Base-by-base conservation (phyloP, 1,140 invertebrate species). In the Argopecten irradians region DNA sequence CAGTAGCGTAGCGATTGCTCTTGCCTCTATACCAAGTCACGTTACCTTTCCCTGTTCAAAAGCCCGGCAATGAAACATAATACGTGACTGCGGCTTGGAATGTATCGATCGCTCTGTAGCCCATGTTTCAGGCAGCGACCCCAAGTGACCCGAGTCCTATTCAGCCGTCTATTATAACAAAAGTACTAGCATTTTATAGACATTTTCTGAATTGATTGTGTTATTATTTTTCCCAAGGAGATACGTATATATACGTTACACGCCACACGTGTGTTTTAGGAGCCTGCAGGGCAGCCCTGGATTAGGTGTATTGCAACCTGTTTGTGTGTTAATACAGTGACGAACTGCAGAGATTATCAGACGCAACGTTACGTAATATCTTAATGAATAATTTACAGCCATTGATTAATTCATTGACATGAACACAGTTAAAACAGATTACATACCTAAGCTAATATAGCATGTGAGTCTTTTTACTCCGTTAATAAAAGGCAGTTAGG, bases 341-440 rank as follows among this genome's bases (percentile, higher is more conserved):
- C 55, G n/a, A 71, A 71, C 55, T 71, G 55, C 55, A 71, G 55
- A 71, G 55, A 71, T 71, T 71, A 71, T 71, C 55, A 71, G 55
- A n/a, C 55, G n/a, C 55, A 71, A 28, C 55, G 55, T 71, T 71
- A 71, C 55, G 55, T 71, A 71, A 71, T 22, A 71, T n/a, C 55
- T 71, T 71, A 71, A 71, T 71, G 55, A 71, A 71, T 71, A 71
- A 71, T 71, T 71, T 71, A 71, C 55, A 28, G n/a, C 16, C 55
- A 71, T 71, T 71, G 55, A 71, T 71, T 71, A 71, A 71, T 71
- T 71, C 55, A n/a, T 71, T 71, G 55, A 71, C 55, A 71, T 71
- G 55, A 71, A 71, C 55, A 28, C 55, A 71, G 55, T 71, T 71
- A 71, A 71, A 71, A 71, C 55, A 71, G 55, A 71, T 71, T 71